A percentile compares a stretch with the other conserved stretches of the same genome.
These are phyloP conservation scores for Sus cebifrons DNA, from an alignment of 2,797 vertebrate genomes.

Conservation along the genomic window DNA sequence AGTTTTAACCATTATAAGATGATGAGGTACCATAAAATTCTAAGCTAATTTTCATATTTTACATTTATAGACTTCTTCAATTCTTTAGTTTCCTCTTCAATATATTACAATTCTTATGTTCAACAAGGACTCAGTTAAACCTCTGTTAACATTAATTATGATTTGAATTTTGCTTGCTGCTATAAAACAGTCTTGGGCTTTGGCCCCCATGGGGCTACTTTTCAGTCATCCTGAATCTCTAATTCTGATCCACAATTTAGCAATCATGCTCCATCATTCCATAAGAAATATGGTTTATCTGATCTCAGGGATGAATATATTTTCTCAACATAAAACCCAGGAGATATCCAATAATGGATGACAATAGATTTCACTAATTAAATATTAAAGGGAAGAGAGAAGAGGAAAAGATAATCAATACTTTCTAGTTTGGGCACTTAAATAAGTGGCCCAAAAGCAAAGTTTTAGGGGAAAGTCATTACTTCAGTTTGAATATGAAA, in stretches of 20 bases:
- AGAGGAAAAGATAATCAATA: background rate
- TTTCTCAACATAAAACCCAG: background rate
- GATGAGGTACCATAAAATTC: background rate
- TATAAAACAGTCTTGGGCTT: background rate
- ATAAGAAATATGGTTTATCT: background rate
- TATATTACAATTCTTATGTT: background rate
- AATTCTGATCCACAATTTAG: background rate
- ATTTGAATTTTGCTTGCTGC: conserved; percentile 1
- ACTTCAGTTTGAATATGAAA: background rate
- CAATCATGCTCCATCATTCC: background rate
- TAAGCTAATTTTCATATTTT: background rate
- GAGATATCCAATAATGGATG: background rate
- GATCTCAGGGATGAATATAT: background rate
- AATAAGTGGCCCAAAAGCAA: background rate
- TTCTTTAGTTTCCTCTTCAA: background rate
- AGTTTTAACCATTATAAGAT: background rate
- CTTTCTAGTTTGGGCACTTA: background rate
- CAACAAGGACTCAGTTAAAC: background rate
- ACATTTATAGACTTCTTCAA: background rate
- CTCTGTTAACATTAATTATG: background rate
- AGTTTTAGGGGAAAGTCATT: background rate
- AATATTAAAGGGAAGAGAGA: background rate
- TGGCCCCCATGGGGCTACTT: background rate
- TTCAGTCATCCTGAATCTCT: background rate
- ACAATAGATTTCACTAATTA: background rate